Evolutionary conservation across 2,113 vertebrate species (phyloP), one percentile per base, ranked within the genome.

Genomic region (Pagrus major): DNA sequence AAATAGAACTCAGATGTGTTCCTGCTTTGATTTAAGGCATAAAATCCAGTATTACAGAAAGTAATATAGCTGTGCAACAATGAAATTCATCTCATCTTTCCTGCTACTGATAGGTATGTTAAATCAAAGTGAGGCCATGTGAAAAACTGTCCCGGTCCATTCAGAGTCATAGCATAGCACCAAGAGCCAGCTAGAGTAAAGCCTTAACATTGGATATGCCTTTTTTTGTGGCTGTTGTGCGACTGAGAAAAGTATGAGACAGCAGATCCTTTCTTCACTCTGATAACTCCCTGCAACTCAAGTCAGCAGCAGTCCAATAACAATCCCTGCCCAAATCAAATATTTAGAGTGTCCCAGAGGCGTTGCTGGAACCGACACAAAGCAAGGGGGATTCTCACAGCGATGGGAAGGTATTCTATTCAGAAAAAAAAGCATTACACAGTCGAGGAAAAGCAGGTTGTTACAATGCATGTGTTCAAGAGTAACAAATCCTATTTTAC

Each of bases 1-100:
- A 51, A 81, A 89, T 76, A 59, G 37, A 69, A 68, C 41, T 78
- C 85, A 85, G 60, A 80, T 78, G 83, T 75, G 60, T 75, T 77
- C 51, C 75, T 78, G 67, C 47, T 63, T 37, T 70, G 71, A 81
- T 71, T 83, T 78, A 73, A 41, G 59, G 23, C 25, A 71, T 31
- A 51, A 61, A 4, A 31, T 18, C 14, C 23, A 41, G 27, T 46
- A 55, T 42, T 69, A 58, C 23, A 76, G 69, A 67, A 44, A 41
- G n/a, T n/a, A 69, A 23, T 29, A 11, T n/a, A n/a, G 2, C 20
- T 69, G 9, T 70, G 59, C 78, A 66, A 52, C 29, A 65, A 20
- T 60, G 27, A 56, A 54, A 74, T 42, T 63, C 55, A 67, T 41
- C 67, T 41, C n/a, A 44, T 78, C 59, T 84, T 84, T 78, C 68